Base-by-base conservation (phyloP, 2,888 invertebrate species). In the Drosophila birchii region DNA sequence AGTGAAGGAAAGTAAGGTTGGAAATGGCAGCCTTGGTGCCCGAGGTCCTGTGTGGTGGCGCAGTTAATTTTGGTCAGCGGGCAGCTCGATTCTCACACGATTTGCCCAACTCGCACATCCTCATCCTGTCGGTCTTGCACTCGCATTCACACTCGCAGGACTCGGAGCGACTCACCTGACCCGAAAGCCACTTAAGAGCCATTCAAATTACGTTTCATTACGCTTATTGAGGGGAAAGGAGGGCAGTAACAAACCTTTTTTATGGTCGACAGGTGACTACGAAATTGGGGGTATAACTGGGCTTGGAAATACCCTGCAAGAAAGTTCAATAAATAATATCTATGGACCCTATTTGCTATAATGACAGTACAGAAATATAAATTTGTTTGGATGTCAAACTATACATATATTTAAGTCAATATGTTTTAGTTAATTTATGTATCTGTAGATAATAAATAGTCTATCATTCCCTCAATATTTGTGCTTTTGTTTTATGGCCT, bases 151-250 rank as follows among this genome's bases (percentile, higher is more conserved):
- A 47, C 45, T 47, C 45, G 45, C 26, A 45, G 26, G 45, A 29
- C 45, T 14, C 43, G 20, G 2, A 1, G 9, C 23, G 45, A 53
- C 55, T 44, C 62, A 57, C 63, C 71, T 70, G 58, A 58, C 56
- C 43, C 54, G 51, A 39, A 34, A 53, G 78, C 71, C 79, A 83
- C 78, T 86, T 83, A 78, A 86, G 80, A 75, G 81, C 79, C 75
- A 82, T 85, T 85, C 79, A 85, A 86, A 84, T 86, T 81, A 82
- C 83, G 82, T 85, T 87, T 87, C 85, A 87, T 85, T 85, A 85
- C 78, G 76, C 64, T 85, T 85, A 85, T 85, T 85, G 85, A 74
- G 41, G 41, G 47, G 12, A 2, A 16, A 8, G 16, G 34, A 5
- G 23, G 5, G 5, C 36, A 34, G 66, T n/a, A 23, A 16, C 18